These are phyloP conservation scores for Gymnodraco acuticeps DNA, from an alignment of 2,797 vertebrate species.

Conservation along the genomic window DNA sequence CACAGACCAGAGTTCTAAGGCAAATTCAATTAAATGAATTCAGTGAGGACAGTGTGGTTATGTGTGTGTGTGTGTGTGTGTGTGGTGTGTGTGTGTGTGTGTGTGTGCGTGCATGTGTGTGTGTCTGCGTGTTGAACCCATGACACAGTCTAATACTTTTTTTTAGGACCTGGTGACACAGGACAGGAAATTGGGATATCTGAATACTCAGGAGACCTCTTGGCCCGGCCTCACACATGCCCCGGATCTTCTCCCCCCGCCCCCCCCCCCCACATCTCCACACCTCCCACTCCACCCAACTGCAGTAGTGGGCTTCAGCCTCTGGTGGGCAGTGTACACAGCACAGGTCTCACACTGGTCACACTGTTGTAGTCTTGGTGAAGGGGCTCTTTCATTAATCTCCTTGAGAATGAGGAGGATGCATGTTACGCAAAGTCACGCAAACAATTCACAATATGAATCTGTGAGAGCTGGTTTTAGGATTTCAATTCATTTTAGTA, in stretches of 20 bases:
- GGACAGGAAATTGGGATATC: slow-evolving; percentile 79
- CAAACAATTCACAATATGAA: too few species aligned
- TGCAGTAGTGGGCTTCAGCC: slow-evolving; percentile 65
- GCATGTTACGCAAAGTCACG: neutral
- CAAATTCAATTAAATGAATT: slow-evolving; percentile 86
- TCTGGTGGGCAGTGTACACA: slow-evolving; percentile 63
- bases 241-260: neutral
- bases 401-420: neutral
- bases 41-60: slow-evolving; percentile 69
- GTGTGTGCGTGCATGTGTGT: too few species aligned
- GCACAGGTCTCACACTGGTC: slow-evolving; percentile 9
- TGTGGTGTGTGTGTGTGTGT: too few species aligned
- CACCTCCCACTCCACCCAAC: slow-evolving; percentile 3
- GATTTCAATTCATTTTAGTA: neutral
- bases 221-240: slow-evolving; percentile 60
- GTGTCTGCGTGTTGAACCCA: slow-evolving; percentile 58
- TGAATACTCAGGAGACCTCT: slow-evolving; percentile 73
- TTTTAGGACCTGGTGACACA: slow-evolving; percentile 75
- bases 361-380: neutral
- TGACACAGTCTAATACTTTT: slow-evolving; percentile 78
- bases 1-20: slow-evolving; percentile 73
- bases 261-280: slow-evolving; percentile 8
- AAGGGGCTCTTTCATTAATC: neutral
- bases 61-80: neutral
- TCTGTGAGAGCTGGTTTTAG: neutral